These are phyloP conservation scores for Penaeus chinensis DNA, from an alignment of 1,140 invertebrate genomes.

Conservation along the genomic window DNA sequence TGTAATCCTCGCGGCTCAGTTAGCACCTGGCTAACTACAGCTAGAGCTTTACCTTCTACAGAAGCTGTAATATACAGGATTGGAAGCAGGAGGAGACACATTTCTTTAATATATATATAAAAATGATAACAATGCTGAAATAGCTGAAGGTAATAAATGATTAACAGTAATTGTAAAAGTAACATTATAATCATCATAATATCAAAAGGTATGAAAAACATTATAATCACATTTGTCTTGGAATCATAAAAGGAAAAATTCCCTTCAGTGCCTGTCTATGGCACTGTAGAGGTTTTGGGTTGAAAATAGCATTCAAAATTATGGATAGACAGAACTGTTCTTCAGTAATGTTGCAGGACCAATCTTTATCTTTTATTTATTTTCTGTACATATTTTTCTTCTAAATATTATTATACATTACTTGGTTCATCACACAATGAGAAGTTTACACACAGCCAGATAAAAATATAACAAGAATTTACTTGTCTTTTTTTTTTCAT, in stretches of 20 bases:
- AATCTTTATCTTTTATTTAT: neutral
- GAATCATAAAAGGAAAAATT: too few species aligned
- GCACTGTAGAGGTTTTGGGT: neutral
- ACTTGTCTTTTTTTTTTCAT: constrained; percentile 44
- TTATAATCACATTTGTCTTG: too few species aligned
- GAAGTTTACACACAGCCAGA: constrained; percentile 35
- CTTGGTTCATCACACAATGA: too few species aligned
- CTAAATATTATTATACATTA: neutral
- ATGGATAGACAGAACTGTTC: too few species aligned
- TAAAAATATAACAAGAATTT: constrained; percentile 46
- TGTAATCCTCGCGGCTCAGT: constrained; percentile 53
- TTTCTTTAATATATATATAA: neutral
- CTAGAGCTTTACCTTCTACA: constrained; percentile 37
- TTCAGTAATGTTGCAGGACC: constrained; percentile 7
- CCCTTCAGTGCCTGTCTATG: constrained; percentile 4
- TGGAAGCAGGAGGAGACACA: neutral
- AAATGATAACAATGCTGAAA: too few species aligned
- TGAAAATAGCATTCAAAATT: too few species aligned
- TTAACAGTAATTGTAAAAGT: too few species aligned
- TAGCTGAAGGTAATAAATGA: too few species aligned
- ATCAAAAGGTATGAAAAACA: too few species aligned
- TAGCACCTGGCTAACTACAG: constrained; percentile 52
- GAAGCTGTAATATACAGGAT: constrained; percentile 20
- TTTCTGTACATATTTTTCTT: neutral
- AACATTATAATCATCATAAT: too few species aligned